These are phyloP conservation scores for Ophion slaviceki DNA, from an alignment of 2,888 invertebrate species.

Conservation along the genomic window DNA sequence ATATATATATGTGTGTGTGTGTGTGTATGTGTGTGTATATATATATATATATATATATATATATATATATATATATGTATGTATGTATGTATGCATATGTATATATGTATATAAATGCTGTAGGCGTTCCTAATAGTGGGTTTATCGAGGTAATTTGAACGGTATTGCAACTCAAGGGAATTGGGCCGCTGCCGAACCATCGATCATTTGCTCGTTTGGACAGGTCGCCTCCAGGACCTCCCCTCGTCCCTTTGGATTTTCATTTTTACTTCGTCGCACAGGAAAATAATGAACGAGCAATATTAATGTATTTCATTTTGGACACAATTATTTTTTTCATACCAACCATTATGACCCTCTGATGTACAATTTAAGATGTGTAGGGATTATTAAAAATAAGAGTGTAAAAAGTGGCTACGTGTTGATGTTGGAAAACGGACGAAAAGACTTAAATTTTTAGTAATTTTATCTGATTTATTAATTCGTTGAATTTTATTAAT, in stretches of 20 bases:
- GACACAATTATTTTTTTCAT: not conserved
- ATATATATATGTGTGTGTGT: not conserved
- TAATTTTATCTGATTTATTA: no score
- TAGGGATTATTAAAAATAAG: not conserved
- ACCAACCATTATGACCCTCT: not conserved
- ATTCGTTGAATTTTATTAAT: no score
- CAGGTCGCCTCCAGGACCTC: not conserved
- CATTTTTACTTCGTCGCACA: conserved; percentile 13
- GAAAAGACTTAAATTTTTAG: not conserved
- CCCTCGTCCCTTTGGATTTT: conserved; percentile 19
- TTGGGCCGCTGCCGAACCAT: conserved; percentile 49
- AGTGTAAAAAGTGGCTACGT: no score
- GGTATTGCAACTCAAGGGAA: conserved; percentile 56
- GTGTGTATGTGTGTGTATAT: conserved; percentile 2
- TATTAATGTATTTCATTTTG: conserved; percentile 3
- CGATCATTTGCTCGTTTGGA: conserved; percentile 59
- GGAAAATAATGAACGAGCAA: conserved; percentile 10
- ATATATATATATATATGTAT: not conserved
- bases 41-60: not conserved
- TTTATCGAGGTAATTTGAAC: conserved; percentile 64
- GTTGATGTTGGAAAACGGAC: not conserved
- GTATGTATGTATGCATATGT: not conserved
- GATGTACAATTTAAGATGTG: not conserved
- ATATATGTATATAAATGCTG: not conserved
- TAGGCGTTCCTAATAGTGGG: conserved; percentile 56